These are phyloP conservation scores for Eumaeus atala DNA, from an alignment of 1,140 invertebrate genomes.

Conservation along the genomic window DNA sequence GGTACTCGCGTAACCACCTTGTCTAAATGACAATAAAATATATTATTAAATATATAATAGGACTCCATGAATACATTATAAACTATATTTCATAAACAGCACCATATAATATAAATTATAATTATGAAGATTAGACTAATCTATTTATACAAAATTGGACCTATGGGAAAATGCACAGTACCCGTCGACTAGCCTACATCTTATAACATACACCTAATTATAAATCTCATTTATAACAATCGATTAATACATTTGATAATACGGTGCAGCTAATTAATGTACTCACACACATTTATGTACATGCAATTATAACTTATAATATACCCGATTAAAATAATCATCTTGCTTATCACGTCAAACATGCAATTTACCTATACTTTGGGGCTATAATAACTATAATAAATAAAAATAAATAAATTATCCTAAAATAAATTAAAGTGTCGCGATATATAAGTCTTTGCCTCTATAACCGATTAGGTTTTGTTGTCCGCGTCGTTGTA, in stretches of 20 bases:
- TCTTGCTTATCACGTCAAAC: too few species aligned
- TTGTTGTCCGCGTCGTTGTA: constrained; percentile 48
- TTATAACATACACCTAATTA: constrained; percentile 18
- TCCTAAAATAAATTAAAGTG: too few species aligned
- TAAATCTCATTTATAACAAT: constrained; percentile 7
- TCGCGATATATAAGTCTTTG: too few species aligned
- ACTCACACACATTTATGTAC: too few species aligned
- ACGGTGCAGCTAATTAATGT: not conserved
- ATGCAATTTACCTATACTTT: too few species aligned
- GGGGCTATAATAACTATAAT: too few species aligned
- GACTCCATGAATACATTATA: constrained; percentile 25
- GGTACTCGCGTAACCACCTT: constrained; percentile 68
- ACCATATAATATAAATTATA: constrained; percentile 23
- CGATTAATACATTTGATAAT: constrained; percentile 4
- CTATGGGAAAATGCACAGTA: constrained; percentile 61
- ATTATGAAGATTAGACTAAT: constrained; percentile 27
- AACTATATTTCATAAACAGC: constrained; percentile 6
- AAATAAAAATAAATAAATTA: too few species aligned
- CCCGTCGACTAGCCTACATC: constrained; percentile 70
- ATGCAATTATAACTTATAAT: not conserved
- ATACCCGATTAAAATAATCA: not conserved
- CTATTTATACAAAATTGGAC: constrained; percentile 69
- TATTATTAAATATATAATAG: constrained; percentile 29
- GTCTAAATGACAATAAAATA: constrained; percentile 28
- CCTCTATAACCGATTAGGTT: constrained; percentile 11